phyloP scores from a whole-genome alignment of 2,113 vertebrate genomes.

The Speoplatyrhinus poulsoni region DNA sequence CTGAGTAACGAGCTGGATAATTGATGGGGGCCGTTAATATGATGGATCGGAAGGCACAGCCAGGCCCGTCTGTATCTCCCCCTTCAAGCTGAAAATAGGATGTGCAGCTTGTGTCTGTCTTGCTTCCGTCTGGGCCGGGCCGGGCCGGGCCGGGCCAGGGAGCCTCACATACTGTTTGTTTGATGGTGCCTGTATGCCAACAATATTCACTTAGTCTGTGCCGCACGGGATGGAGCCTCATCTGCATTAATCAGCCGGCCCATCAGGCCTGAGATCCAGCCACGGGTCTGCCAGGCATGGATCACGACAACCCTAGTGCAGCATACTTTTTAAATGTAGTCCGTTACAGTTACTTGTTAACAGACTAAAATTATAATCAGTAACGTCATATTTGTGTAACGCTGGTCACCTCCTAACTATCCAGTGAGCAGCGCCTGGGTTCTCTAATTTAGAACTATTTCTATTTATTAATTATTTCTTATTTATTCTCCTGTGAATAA shows the following conservation, averaged over 20 bases:
- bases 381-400: too few species aligned
- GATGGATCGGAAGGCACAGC: conserved; percentile 38
- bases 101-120: conserved; percentile 17
- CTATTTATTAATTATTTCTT: too few species aligned
- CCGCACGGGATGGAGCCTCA: background rate
- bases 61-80: background rate
- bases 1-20: conserved; percentile 42
- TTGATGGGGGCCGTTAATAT: conserved; percentile 42
- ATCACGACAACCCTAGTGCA: too few species aligned
- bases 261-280: conserved; percentile 34
- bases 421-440: too few species aligned
- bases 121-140: conserved; percentile 11
- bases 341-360: too few species aligned
- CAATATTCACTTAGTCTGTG: conserved; percentile 36
- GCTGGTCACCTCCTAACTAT: too few species aligned
- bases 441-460: too few species aligned
- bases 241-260: conserved; percentile 26
- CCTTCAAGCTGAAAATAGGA: conserved; percentile 35
- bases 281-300: conserved; percentile 33
- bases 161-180: conserved; percentile 9
- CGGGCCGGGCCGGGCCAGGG: background rate
- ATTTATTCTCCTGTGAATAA: too few species aligned
- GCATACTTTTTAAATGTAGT: too few species aligned
- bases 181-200: too few species aligned
- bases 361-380: too few species aligned